Conservation (phyloP, 2,113 vertebrate genomes). For the Lepus timidus region DNA sequence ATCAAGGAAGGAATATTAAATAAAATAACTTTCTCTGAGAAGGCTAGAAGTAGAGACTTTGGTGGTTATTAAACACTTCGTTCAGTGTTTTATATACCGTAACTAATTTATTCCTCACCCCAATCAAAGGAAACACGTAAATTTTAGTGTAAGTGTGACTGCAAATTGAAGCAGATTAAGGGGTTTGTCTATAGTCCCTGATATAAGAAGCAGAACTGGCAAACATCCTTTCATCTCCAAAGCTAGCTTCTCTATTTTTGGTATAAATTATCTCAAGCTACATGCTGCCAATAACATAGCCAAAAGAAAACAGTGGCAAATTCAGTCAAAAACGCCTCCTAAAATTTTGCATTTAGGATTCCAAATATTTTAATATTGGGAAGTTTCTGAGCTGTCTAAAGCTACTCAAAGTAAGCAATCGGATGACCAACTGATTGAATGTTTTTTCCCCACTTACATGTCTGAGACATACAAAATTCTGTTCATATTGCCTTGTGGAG, state of each 20-base stretch:
- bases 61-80: neutral
- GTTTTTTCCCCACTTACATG: neutral
- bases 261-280: neutral
- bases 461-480: neutral
- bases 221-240: neutral
- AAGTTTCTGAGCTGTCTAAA: neutral
- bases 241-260: slow-evolving; percentile 1
- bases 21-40: neutral
- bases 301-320: neutral
- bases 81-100: neutral
- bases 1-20: neutral
- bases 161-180: neutral
- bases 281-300: neutral
- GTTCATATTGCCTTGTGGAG: neutral
- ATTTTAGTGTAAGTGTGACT: neutral
- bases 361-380: neutral
- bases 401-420: neutral
- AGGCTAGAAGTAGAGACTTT: neutral
- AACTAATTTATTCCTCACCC: neutral
- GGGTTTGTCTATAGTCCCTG: neutral
- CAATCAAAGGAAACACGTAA: neutral
- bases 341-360: slow-evolving; percentile 36
- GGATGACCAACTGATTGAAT: neutral
- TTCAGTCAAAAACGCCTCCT: neutral
- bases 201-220: neutral